These are phyloP conservation scores for Cercopithecus mitis DNA, from an alignment of 2,797 vertebrate species.

Conservation along the genomic window DNA sequence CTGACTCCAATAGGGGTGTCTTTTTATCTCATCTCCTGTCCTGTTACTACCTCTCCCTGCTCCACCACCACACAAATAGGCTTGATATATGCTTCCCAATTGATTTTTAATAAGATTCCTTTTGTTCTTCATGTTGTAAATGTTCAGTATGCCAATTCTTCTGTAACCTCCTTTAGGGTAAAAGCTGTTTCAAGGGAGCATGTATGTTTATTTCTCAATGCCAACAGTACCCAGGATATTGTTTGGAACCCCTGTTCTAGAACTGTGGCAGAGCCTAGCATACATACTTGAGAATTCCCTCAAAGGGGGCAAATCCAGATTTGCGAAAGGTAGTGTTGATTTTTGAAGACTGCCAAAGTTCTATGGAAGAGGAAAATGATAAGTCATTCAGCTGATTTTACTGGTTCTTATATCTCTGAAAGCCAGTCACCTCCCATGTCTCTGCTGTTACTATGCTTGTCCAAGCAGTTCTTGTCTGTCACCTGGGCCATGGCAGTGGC, in stretches of 20 bases:
- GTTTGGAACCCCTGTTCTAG: neutral
- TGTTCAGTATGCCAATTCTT: neutral
- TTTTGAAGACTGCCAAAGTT: neutral
- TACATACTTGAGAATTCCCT: neutral
- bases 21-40: neutral
- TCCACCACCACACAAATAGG: too few relatives aligned
- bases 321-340: neutral
- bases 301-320: neutral
- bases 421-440: neutral
- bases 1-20: neutral
- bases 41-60: neutral
- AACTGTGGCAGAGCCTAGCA: neutral
- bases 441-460: too few relatives aligned
- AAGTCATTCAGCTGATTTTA: neutral
- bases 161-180: neutral
- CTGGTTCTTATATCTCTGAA: neutral
- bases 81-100: neutral
- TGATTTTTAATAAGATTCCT: neutral
- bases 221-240: neutral
- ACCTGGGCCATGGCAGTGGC: neutral
- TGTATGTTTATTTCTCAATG: neutral
- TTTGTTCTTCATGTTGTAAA: neutral
- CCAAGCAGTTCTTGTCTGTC: neutral
- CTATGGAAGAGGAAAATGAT: neutral
- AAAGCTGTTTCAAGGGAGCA: neutral